Evolutionary conservation across 2,888 invertebrate species (phyloP).

Genomic region (Cataglyphis altisquamis): DNA sequence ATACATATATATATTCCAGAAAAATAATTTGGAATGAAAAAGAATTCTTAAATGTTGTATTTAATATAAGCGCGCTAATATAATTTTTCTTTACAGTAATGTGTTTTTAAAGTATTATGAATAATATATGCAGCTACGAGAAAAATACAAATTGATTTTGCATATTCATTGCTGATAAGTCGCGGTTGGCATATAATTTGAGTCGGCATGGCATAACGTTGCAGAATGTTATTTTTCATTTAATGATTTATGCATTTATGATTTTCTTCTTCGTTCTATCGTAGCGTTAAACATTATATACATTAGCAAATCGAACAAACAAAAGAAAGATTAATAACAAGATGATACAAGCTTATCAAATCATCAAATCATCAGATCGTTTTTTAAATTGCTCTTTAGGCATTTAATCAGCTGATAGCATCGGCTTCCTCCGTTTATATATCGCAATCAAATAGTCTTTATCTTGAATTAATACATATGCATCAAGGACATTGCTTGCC

Average conservation of each 20-base stretch:
- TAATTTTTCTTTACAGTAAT: constrained; percentile 5
- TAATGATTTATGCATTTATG: constrained; percentile 49
- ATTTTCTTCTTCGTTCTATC: constrained; percentile 35
- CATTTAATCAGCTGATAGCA: constrained; percentile 26
- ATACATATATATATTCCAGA: neutral
- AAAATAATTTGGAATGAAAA: neutral
- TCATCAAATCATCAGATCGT: constrained; percentile 4
- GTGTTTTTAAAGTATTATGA: constrained; percentile 13
- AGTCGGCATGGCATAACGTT: constrained; percentile 23
- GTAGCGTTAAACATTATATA: constrained; percentile 8
- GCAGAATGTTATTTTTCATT: constrained; percentile 20
- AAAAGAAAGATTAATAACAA: constrained; percentile 22
- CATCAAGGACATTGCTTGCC: neutral
- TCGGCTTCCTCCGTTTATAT: constrained; percentile 14
- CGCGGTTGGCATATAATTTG: constrained; percentile 41
- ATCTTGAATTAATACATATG: constrained; percentile 35
- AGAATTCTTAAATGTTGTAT: neutral
- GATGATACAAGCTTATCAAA: constrained; percentile 33
- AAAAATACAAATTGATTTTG: constrained; percentile 51
- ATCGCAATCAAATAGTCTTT: constrained; percentile 31
- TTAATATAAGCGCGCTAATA: neutral
- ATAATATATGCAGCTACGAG: constrained; percentile 34
- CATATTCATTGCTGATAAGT: constrained; percentile 46
- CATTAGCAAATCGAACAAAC: constrained; percentile 37
- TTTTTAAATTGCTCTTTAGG: constrained; percentile 13